Percentiles rank a stretch among this genome's conserved stretches.
These are phyloP conservation scores for Dysidea cf. avara DNA, from an alignment of 37 sponge, comb jelly and placozoan species.

Conservation along the genomic window DNA sequence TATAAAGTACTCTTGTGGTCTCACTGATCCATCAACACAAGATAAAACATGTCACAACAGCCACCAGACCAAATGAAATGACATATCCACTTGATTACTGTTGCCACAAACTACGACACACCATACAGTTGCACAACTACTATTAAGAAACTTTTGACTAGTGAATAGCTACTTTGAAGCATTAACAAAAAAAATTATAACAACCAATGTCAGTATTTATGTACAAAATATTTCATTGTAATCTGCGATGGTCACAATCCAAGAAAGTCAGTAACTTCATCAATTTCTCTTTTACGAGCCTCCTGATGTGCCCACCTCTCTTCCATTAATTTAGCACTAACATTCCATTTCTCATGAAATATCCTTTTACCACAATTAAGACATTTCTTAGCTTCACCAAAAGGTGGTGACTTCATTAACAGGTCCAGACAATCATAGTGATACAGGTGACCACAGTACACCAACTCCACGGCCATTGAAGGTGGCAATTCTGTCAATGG, in stretches of 20 bases:
- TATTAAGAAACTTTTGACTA: no score
- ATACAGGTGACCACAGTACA: slow-evolving; percentile 91
- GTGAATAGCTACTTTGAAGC: no score
- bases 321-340: slow-evolving; percentile 66
- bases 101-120: no score
- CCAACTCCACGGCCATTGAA: slow-evolving; percentile 58
- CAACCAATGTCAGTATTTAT: neutral
- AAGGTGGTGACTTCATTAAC: slow-evolving; percentile 92
- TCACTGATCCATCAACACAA: no score
- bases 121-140: no score
- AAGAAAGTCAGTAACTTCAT: slow-evolving; percentile 91
- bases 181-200: neutral
- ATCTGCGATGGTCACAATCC: slow-evolving; percentile 45
- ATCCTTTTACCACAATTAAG: slow-evolving; percentile 77
- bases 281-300: slow-evolving; percentile 85
- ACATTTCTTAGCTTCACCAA: slow-evolving; percentile 93
- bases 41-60: no score
- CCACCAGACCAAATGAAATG: no score
- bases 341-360: slow-evolving; percentile 90
- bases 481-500: slow-evolving; percentile 57
- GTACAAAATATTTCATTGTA: neutral
- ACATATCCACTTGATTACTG: no score
- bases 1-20: no score
- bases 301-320: slow-evolving; percentile 93
- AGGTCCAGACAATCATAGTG: slow-evolving; percentile 79